Evolutionary conservation across 1,140 invertebrate genomes (phyloP).

Genomic region (Drosophila erecta): DNA sequence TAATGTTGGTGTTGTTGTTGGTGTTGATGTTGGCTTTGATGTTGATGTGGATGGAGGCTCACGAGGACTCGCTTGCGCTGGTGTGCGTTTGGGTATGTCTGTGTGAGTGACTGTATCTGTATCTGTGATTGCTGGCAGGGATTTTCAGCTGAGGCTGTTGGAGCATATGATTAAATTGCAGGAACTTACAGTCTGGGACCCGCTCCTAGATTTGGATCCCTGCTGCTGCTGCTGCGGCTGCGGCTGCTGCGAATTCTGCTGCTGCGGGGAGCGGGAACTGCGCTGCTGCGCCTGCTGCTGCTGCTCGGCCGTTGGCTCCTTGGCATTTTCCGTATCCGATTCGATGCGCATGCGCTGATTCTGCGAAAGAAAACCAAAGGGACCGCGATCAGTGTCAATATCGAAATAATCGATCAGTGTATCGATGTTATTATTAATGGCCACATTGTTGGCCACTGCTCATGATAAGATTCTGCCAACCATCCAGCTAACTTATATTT

Average conservation of each 20-base stretch:
- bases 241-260: conserved; percentile 48
- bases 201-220: conserved; percentile 55
- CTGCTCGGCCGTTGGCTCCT: conserved; percentile 47
- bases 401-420: not conserved
- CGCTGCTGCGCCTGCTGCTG: conserved; percentile 35
- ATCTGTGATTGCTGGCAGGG: conserved; percentile 26
- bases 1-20: conserved; percentile 18
- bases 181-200: conserved; percentile 76
- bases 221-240: conserved; percentile 38
- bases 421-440: too few relatives aligned
- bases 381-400: not conserved
- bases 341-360: conserved; percentile 83
- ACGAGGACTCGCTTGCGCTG: conserved; percentile 27
- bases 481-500: too few relatives aligned
- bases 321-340: conserved; percentile 69
- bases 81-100: conserved; percentile 20
- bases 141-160: conserved; percentile 45
- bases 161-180: conserved; percentile 61
- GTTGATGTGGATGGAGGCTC: conserved; percentile 32
- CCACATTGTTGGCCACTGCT: too few relatives aligned
- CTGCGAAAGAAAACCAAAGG: conserved; percentile 50
- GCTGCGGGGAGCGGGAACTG: conserved; percentile 54
- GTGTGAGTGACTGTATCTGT: conserved; percentile 23
- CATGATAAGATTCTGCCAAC: too few relatives aligned
- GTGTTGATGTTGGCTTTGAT: conserved; percentile 7